These are phyloP conservation scores for Phalloptychus januarius DNA, from an alignment of 2,797 vertebrate genomes.

Conservation along the genomic window DNA sequence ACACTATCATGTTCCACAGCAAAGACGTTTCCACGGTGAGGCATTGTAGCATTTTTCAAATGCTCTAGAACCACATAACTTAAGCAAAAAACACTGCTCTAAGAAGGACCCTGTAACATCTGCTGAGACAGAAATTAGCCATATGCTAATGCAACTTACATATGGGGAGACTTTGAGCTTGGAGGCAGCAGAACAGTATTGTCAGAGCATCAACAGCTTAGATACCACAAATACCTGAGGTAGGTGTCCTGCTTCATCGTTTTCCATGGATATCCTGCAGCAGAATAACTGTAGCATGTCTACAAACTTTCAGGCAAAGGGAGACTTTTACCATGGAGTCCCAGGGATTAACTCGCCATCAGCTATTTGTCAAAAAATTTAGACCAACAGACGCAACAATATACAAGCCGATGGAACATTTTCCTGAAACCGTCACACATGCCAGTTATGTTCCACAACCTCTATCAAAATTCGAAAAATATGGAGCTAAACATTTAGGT, in stretches of 20 bases:
- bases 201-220: slow-evolving; percentile 1
- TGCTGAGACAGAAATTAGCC: not conserved
- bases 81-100: not conserved
- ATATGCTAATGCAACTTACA: slow-evolving; percentile 30
- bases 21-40: slow-evolving; percentile 55
- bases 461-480: slow-evolving; percentile 18
- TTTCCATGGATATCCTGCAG: not conserved
- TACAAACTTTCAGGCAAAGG: slow-evolving; percentile 6
- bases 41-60: slow-evolving; percentile 41
- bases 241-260: slow-evolving; percentile 29
- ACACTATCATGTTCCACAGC: slow-evolving; percentile 49
- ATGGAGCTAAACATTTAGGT: slow-evolving; percentile 40
- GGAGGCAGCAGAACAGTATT: slow-evolving; percentile 4
- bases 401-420: slow-evolving; percentile 3
- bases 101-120: not conserved
- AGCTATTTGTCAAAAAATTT: not conserved
- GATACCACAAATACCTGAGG: slow-evolving; percentile 39
- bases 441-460: slow-evolving; percentile 33
- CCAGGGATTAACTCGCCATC: slow-evolving; percentile 18
- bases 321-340: slow-evolving; percentile 29
- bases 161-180: slow-evolving; percentile 8
- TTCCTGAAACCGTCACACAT: slow-evolving; percentile 41
- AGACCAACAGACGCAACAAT: not conserved
- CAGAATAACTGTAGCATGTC: slow-evolving; percentile 58
- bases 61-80: slow-evolving; percentile 8